Evolutionary conservation across 2,888 invertebrate genomes (phyloP).

Genomic region (Agrilus cyanescens): DNA sequence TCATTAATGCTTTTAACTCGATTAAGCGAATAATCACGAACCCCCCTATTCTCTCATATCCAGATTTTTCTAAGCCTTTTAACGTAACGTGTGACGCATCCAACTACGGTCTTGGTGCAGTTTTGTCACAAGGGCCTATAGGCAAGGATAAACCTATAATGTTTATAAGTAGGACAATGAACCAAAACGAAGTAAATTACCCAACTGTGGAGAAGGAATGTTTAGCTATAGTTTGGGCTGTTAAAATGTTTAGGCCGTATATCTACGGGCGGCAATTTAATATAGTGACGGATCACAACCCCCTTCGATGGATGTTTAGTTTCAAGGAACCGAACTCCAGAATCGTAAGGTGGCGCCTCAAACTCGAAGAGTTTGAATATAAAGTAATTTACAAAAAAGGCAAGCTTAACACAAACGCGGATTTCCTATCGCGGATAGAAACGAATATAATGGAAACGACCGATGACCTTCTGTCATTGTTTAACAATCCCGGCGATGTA

Average conservation of each 20-base stretch:
- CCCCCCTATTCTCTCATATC: slow-evolving; percentile 8
- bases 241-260: slow-evolving; percentile 5
- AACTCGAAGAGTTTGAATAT: too few relatives aligned
- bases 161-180: slow-evolving; percentile 8
- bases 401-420: too few relatives aligned
- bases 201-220: slow-evolving; percentile 10
- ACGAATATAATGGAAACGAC: neutral
- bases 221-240: slow-evolving; percentile 11
- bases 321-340: too few relatives aligned
- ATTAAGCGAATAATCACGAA: too few relatives aligned
- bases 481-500: too few relatives aligned
- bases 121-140: neutral
- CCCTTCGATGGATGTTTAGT: too few relatives aligned
- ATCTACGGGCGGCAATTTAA: too few relatives aligned
- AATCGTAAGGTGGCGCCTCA: too few relatives aligned
- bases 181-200: slow-evolving; percentile 5
- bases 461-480: too few relatives aligned
- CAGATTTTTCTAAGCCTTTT: slow-evolving; percentile 3
- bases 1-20: too few relatives aligned
- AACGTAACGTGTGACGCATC: slow-evolving; percentile 1
- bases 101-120: neutral
- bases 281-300: too few relatives aligned
- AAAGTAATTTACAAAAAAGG: too few relatives aligned
- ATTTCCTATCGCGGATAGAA: neutral
- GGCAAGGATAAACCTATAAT: slow-evolving; percentile 5